Evolutionary conservation across 30 jellyfish, hydroid and myxozoan genomes (phyloP), one percentile per base, ranked within the genome.

Genomic region (Turritopsis rubra): DNA sequence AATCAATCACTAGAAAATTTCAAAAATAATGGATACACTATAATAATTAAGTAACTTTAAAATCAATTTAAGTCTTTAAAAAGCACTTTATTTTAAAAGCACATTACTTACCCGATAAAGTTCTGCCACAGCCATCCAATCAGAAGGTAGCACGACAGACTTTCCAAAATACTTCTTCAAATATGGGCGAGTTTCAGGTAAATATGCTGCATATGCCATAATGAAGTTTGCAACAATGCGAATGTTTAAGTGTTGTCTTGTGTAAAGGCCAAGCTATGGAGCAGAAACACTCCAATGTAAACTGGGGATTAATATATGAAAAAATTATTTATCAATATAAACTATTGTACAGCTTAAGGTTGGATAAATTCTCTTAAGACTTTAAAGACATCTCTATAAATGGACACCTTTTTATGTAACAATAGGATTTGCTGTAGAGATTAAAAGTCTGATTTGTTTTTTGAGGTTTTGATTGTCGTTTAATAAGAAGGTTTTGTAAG

Each of bases 111-210:
- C 98, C 88, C 84, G 95, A 73, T 91, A 91, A 8, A 87, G 29
- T 75, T 87, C 98, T 28, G 98, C 98, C 21, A 87, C 96, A 72
- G 83, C 94, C 78, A 91, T 84, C 98, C 98, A 91, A 30, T 91
- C 98, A 8, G 98, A 87, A 17, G 98, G 98, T 29, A 91, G 83
- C 22, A 80, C 84, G 24, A 91, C 73, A 17, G 88, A 19, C 9
- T 83, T 72, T 29, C 60, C 20, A 76, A 87, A 91, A 75, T 91
- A 91, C 60, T 91, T 83, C 73, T 85, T 91, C 81, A 91, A 72
- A 54, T 25, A 91, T 22, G 95, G 95, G 52, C 98, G 84, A 71
- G 92, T 83, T 53, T 83, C 95, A 19, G 75, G 77, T 18, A 75
- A 86, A 74, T 72, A 83, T 21, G 98, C 93, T 54, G 96, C 96